Evolutionary conservation across 1,140 invertebrate species (phyloP), one percentile per base, ranked within the genome.

Genomic region (Papilio polytes): DNA sequence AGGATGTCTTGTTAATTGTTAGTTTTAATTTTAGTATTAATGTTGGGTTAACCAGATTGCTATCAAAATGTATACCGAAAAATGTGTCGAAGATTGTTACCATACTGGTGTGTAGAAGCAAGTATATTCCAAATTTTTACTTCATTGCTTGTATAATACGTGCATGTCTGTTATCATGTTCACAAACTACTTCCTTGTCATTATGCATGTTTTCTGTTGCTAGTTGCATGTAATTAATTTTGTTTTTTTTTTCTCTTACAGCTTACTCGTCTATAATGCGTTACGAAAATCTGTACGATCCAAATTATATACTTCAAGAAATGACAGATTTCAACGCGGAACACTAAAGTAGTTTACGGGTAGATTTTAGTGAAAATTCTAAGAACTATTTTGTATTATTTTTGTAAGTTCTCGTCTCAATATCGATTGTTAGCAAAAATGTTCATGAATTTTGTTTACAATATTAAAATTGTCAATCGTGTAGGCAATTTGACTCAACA

Each of bases 61-160:
- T 70, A 31, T 15, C 12, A 7, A 70, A 15, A 31, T 70, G 63
- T 31, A 31, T 59, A 59, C 3, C 15, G 15, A 31, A 70, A 31
- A 31, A 51, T 51, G n/a, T 72, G 72, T 48, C 22, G 78, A 74
- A 80, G 74, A 44, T 46, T 72, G 44, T 26, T 74, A 73, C 51
- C 44, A 59, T 31, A 56, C 18, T 36, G 72, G 51, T 80, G 46
- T 2, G 15, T 48, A 78, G 74, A 81, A 82, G 82, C 77, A 83
- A 83, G 82, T 83, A 83, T 31, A 78, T 79, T 81, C 80, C 81
- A 76, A 76, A 73, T 63, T 76, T 66, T 80, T 77, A 48, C 26
- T 51, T 73, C 20, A 48, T 44, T 26, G 53, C 74, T 73, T 73
- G 77, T 70, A 78, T 78, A 56, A 15, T 56, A n/a, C 44, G 20